A percentile compares a stretch with the other conserved stretches of the same genome.
These are phyloP conservation scores for Cantharis rufa DNA, from an alignment of 2,888 invertebrate genomes.

Conservation along the genomic window DNA sequence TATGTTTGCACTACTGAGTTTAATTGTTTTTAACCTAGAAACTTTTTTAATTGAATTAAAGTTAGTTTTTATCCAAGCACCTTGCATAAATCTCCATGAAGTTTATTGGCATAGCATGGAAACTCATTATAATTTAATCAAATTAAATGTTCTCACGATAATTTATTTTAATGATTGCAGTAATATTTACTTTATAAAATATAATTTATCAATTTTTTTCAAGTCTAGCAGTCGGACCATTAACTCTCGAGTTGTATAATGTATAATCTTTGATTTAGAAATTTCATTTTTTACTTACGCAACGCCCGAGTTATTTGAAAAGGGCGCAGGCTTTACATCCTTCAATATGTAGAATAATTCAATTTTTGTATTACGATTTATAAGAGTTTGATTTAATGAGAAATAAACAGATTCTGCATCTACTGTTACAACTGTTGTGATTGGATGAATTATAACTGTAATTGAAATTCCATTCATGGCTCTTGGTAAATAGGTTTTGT, in stretches of 20 bases:
- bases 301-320: background rate
- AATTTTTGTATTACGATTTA: background rate
- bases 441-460: constrained; percentile 12
- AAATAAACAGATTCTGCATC: background rate
- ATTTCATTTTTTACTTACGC: background rate
- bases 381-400: background rate
- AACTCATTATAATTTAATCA: background rate
- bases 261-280: background rate
- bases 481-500: constrained; percentile 11
- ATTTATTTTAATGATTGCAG: background rate
- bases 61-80: background rate
- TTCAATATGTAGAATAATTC: background rate
- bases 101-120: background rate
- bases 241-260: background rate
- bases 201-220: background rate
- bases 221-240: background rate
- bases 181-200: background rate
- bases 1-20: too few relatives aligned
- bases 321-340: background rate
- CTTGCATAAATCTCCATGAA: background rate
- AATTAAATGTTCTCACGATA: background rate
- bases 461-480: constrained; percentile 14
- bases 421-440: background rate
- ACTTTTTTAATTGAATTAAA: background rate
- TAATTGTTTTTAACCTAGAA: too few relatives aligned